Conservation (phyloP, 2,888 invertebrate genomes). For the Erannis defoliaria region DNA sequence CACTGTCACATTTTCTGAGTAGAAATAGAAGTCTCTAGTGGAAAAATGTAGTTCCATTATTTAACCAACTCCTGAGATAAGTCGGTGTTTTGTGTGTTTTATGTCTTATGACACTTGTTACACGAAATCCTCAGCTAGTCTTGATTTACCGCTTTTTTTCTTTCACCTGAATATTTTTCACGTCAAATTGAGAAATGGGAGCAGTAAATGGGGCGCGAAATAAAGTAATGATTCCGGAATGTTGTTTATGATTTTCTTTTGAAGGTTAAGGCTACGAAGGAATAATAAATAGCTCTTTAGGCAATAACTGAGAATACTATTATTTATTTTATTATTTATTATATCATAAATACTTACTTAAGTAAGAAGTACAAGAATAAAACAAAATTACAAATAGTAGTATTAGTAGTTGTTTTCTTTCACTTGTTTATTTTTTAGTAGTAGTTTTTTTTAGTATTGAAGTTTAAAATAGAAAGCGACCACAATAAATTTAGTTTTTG, state of each 20-base stretch:
- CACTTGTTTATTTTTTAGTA: too few relatives aligned
- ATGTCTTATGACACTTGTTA: conserved; percentile 37
- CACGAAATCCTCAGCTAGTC: conserved; percentile 24
- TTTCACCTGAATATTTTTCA: conserved; percentile 34
- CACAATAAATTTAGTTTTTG: too few relatives aligned
- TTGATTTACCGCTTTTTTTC: conserved; percentile 33
- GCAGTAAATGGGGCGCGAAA: conserved; percentile 28
- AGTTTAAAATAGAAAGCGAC: too few relatives aligned
- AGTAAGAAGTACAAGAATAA: too few relatives aligned
- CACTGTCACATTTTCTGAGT: not conserved
- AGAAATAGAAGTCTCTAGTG: not conserved
- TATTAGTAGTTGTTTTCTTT: too few relatives aligned
- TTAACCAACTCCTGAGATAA: not conserved
- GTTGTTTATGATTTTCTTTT: conserved; percentile 23
- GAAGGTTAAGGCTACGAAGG: conserved; percentile 10
- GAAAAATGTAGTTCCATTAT: not conserved
- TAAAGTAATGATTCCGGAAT: conserved; percentile 30
- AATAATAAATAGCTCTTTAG: not conserved
- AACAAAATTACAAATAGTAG: too few relatives aligned
- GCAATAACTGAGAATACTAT: not conserved
- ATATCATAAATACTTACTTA: not conserved
- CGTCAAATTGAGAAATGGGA: conserved; percentile 31
- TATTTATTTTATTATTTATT: not conserved
- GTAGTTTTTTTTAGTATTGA: too few relatives aligned
- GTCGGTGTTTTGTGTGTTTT: conserved; percentile 21